Conservation (phyloP, 2,888 invertebrate genomes). For the Orchestes rusci region DNA sequence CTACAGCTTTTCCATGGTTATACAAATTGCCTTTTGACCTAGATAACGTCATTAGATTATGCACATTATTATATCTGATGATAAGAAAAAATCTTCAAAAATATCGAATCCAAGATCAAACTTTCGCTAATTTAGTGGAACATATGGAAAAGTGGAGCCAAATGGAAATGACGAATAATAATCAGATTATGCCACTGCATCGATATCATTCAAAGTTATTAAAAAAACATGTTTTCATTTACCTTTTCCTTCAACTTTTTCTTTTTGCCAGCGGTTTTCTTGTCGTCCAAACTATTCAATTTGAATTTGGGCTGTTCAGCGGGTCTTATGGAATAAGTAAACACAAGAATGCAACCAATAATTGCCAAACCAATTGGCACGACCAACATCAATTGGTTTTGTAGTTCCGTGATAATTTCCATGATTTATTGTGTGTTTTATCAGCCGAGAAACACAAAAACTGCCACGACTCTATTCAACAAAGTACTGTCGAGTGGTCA, state of each 20-base stretch:
- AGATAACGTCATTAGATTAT: too few relatives aligned
- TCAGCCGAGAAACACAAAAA: constrained; percentile 10
- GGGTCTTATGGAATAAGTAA: constrained; percentile 36
- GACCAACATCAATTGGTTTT: constrained; percentile 51
- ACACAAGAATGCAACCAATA: constrained; percentile 33
- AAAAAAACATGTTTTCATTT: too few relatives aligned
- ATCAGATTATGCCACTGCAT: too few relatives aligned
- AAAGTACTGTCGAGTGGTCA: not conserved
- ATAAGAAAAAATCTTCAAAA: too few relatives aligned
- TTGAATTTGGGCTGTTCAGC: constrained; percentile 68
- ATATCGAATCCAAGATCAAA: too few relatives aligned
- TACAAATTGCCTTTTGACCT: too few relatives aligned
- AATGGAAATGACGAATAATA: too few relatives aligned
- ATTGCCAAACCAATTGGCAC: constrained; percentile 49
- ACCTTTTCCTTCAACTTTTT: constrained; percentile 70
- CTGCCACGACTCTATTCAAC: constrained; percentile 26
- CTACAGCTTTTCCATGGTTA: too few relatives aligned
- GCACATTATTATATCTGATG: too few relatives aligned
- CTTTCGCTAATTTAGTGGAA: too few relatives aligned
- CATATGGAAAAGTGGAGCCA: too few relatives aligned
- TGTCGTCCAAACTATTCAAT: constrained; percentile 61
- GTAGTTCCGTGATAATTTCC: constrained; percentile 55
- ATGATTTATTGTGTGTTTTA: constrained; percentile 37
- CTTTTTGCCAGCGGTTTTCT: constrained; percentile 56
- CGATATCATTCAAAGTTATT: too few relatives aligned